These are phyloP conservation scores for Streptopelia turtur DNA, from an alignment of 2,797 vertebrate species.

Conservation along the genomic window DNA sequence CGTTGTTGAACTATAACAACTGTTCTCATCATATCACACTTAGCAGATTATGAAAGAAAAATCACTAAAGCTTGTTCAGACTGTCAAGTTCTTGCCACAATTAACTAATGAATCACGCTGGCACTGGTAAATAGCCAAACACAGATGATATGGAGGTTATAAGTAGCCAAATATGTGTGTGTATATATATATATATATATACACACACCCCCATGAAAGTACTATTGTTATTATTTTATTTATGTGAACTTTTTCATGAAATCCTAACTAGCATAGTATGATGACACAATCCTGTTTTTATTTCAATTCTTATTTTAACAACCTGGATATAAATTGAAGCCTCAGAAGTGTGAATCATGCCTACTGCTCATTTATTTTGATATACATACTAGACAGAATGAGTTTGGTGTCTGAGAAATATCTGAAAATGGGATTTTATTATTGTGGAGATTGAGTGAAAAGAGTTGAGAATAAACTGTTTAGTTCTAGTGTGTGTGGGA, in stretches of 20 bases:
- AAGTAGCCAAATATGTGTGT: not conserved
- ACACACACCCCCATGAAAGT: not conserved
- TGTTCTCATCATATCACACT: not conserved
- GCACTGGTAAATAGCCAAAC: constrained; percentile 18
- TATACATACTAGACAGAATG: not conserved
- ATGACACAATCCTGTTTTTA: not conserved
- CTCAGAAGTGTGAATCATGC: not conserved
- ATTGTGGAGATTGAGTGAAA: not conserved
- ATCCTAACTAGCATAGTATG: not conserved
- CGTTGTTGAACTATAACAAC: constrained; percentile 8
- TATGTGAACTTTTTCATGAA: not conserved
- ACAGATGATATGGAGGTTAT: not conserved
- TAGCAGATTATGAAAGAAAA: constrained; percentile 49
- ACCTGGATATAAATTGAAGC: not conserved
- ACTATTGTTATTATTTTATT: not conserved
- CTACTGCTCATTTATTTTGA: constrained; percentile 32
- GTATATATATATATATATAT: too few species aligned
- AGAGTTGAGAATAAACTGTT: not conserved
- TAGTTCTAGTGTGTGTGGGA: not conserved
- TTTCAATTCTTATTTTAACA: constrained; percentile 1
- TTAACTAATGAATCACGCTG: constrained; percentile 21
- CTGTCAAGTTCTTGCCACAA: not conserved
- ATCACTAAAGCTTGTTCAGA: constrained; percentile 12
- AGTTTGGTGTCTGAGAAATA: not conserved
- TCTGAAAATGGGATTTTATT: not conserved